These are phyloP conservation scores for Tupiocoris notatus DNA, from an alignment of 2,888 invertebrate species.

Conservation along the genomic window DNA sequence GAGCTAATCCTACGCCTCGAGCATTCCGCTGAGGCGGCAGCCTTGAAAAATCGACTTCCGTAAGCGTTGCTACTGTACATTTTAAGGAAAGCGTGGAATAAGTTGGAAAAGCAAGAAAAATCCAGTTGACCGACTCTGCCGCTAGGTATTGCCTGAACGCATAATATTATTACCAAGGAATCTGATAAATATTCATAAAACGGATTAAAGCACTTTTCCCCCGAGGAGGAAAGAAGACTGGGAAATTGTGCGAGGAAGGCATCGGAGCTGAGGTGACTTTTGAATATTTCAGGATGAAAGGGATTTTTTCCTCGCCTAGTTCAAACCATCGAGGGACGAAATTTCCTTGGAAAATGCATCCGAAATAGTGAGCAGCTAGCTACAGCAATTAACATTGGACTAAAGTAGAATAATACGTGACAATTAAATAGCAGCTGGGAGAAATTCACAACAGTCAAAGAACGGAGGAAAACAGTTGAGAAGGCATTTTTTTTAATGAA, in stretches of 20 bases:
- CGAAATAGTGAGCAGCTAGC: no score
- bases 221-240: not conserved
- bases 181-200: conserved; percentile 40
- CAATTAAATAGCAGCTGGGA: no score
- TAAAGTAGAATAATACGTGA: no score
- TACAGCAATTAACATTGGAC: no score
- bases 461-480: no score
- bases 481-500: no score
- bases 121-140: conserved; percentile 14
- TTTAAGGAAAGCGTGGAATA: not conserved
- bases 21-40: not conserved
- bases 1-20: no score
- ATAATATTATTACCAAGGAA: conserved; percentile 30
- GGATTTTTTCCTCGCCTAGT: not conserved
- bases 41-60: not conserved
- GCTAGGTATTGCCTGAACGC: conserved; percentile 14
- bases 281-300: conserved; percentile 34
- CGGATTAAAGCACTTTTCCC: conserved; percentile 1
- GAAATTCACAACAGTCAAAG: no score
- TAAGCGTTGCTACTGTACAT: no score
- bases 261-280: not conserved
- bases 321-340: no score
- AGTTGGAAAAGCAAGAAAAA: conserved; percentile 1
- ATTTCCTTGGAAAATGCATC: no score
- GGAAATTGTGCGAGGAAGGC: not conserved